These are phyloP conservation scores for Typhlomys cinereus DNA, from an alignment of 2,113 vertebrate species.

Conservation along the genomic window DNA sequence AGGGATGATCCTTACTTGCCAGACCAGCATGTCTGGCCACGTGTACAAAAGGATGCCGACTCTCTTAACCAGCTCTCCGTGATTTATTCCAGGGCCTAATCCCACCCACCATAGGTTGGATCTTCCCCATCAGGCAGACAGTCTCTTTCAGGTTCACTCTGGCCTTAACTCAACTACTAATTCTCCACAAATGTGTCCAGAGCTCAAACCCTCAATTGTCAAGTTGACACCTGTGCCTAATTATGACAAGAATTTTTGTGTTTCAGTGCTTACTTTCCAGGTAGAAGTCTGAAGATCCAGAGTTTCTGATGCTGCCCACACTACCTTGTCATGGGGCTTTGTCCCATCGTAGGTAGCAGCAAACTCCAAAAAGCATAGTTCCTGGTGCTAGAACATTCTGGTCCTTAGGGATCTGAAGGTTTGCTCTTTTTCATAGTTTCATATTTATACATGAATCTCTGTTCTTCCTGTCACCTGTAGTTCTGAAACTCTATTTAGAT, in stretches of 20 bases:
- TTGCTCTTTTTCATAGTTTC: not conserved
- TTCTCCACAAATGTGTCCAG: too few species aligned
- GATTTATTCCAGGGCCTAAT: too few species aligned
- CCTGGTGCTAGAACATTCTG: not conserved
- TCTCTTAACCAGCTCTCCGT: too few species aligned
- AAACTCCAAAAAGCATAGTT: not conserved
- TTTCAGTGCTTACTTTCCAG: not conserved
- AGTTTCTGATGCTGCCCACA: not conserved
- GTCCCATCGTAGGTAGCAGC: not conserved
- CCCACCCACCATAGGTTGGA: too few species aligned
- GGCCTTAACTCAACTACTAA: too few species aligned
- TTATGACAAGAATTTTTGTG: too few species aligned
- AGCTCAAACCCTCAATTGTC: constrained; percentile 36
- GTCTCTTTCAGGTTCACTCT: too few species aligned
- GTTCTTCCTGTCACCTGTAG: constrained; percentile 24
- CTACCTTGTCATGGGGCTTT: not conserved
- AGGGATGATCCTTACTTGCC: too few species aligned
- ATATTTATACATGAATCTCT: not conserved
- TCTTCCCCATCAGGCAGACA: too few species aligned
- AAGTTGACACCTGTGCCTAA: too few species aligned
- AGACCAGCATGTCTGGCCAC: too few species aligned
- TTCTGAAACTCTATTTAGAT: not conserved
- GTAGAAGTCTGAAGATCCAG: not conserved
- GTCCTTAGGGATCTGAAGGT: not conserved
- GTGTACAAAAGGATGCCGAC: too few species aligned